phyloP scores from a whole-genome alignment of 2,888 invertebrate genomes.

The Dastarcus helophoroides region DNA sequence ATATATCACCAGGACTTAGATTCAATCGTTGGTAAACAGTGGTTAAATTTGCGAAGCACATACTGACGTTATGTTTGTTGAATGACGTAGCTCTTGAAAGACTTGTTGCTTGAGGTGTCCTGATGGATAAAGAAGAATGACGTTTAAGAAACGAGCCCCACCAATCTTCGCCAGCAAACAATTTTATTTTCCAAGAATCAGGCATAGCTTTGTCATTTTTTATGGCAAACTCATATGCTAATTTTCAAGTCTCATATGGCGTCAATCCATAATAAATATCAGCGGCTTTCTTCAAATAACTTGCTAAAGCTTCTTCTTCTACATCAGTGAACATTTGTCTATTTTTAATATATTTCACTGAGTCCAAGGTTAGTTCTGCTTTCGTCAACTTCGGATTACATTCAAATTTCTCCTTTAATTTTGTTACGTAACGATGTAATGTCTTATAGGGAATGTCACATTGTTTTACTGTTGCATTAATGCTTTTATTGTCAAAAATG shows the following conservation, averaged over 20 bases:
- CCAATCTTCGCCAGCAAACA: conserved; percentile 4
- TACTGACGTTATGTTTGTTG: conserved; percentile 16
- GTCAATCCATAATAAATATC: conserved; percentile 7
- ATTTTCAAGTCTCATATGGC: conserved; percentile 4
- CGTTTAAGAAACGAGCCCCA: conserved; percentile 14
- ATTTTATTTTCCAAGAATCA: conserved; percentile 4
- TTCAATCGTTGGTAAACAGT: conserved; percentile 18
- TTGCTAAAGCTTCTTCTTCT: conserved; percentile 9
- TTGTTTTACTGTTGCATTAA: too few species aligned
- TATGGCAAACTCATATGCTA: conserved; percentile 7
- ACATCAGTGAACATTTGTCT: conserved; percentile 13
- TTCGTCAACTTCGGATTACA: too few species aligned
- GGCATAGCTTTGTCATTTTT: not conserved
- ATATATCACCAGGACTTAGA: conserved; percentile 25
- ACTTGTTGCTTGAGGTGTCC: conserved; percentile 18
- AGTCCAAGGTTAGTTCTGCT: conserved; percentile 10
- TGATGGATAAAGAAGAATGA: conserved; percentile 16
- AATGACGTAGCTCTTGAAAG: conserved; percentile 18
- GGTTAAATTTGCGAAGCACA: conserved; percentile 20
- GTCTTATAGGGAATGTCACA: too few species aligned
- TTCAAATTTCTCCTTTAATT: too few species aligned
- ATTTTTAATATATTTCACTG: conserved; percentile 11
- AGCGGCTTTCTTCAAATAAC: conserved; percentile 5
- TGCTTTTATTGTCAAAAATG: conserved; percentile 13
- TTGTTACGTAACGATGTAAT: too few species aligned